These are phyloP conservation scores for Caerostris darwini DNA, from an alignment of 1,140 invertebrate genomes.

Conservation along the genomic window DNA sequence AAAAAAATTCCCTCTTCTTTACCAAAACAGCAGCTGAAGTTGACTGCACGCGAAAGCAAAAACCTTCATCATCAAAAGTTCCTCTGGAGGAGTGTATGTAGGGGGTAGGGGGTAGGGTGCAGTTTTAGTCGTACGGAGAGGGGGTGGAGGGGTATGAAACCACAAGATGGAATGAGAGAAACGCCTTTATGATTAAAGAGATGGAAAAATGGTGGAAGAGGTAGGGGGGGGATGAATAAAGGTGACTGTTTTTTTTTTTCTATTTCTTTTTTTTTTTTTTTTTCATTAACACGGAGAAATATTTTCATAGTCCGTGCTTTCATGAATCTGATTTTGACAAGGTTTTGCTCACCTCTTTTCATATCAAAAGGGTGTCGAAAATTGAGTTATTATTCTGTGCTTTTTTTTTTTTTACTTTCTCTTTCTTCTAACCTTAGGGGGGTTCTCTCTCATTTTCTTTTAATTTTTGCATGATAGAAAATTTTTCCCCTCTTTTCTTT, in stretches of 20 bases:
- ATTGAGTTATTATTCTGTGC: slow-evolving; percentile 64
- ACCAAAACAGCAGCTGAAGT: slow-evolving; percentile 61
- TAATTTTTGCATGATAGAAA: slow-evolving; percentile 37
- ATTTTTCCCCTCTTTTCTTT: slow-evolving; percentile 4
- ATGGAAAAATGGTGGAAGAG: slow-evolving; percentile 28
- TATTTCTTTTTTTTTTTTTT: slow-evolving; percentile 2
- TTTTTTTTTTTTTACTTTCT: background rate
- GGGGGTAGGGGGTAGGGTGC: background rate
- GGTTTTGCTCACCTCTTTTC: slow-evolving; percentile 59
- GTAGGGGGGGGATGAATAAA: background rate
- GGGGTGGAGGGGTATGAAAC: background rate
- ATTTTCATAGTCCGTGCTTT: slow-evolving; percentile 65
- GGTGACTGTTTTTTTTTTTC: slow-evolving; percentile 24
- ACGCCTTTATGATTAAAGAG: slow-evolving; percentile 72
- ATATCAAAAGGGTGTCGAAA: slow-evolving; percentile 60
- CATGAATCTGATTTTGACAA: slow-evolving; percentile 73
- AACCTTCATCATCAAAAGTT: slow-evolving; percentile 74
- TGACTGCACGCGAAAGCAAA: slow-evolving; percentile 72
- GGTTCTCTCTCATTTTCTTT: slow-evolving; percentile 35
- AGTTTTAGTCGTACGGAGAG: background rate
- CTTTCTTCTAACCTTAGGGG: background rate
- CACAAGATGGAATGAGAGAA: slow-evolving; percentile 62
- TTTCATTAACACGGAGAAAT: slow-evolving; percentile 69
- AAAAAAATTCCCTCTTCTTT: slow-evolving; percentile 39
- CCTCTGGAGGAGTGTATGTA: background rate